Evolutionary conservation across 1,140 invertebrate species (phyloP), one percentile per base, ranked within the genome.

Genomic region (Araneus ventricosus): DNA sequence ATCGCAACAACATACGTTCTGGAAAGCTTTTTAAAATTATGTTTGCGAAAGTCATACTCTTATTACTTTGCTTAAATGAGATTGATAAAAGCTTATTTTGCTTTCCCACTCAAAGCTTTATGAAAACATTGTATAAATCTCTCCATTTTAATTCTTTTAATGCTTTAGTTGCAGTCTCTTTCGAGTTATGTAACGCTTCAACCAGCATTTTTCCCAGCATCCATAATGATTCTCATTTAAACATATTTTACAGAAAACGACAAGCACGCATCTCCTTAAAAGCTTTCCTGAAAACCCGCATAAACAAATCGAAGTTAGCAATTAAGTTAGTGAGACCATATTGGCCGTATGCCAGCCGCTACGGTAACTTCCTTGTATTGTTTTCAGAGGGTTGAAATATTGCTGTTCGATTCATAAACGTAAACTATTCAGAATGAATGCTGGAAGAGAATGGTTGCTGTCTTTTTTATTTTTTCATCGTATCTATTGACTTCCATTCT

Each of bases 221-320:
- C 37, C 70, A 4, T 34, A 17, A 52, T 52, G 10, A 52, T 52
- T 14, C 45, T 52, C 10, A 52, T 52, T 52, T 52, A 52, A 14
- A 67, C 30, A 75, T 75, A 75, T 75, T 37, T 75, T 37, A 14
- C 14, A 20, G 27, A 37, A 75, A 20, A 37, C 30, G 5, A 4
- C 10, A 20, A 75, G 14, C 34, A 37, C 34, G 30, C 14, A 34
- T 75, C 34, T 27, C 37, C 70, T 34, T 75, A 37, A 75, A 75
- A 34, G 8, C 41, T 30, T 84, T 84, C 52, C 39, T 45, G n/a
- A n/a, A 82, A 30, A 84, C 39, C 24, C 14, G 10, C 10, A 84
- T 84, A 84, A 84, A 52, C 82, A 41, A 84, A 80, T 39, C 75
- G 75, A 34, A 80, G n/a, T 80, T 80, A 22, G 75, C 82, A 52